A percentile compares a stretch with the other conserved stretches of the same genome.
phyloP scores from a whole-genome alignment of 2,888 invertebrate genomes.

The Rhogogaster chlorosoma region DNA sequence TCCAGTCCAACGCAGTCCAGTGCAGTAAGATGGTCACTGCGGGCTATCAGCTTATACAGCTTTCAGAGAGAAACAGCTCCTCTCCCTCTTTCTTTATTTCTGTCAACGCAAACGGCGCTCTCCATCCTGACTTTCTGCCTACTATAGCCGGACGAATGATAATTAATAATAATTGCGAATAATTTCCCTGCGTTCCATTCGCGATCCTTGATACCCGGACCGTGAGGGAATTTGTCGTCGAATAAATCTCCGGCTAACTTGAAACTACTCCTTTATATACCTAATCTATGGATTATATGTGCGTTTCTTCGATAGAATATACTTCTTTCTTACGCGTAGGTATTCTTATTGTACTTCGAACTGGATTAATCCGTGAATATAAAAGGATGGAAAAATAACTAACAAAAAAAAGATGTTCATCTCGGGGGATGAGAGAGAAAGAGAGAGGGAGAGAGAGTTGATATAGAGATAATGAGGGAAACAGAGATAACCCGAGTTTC shows the following conservation, averaged over 20 bases:
- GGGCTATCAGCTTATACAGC: neutral
- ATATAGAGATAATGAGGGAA: neutral
- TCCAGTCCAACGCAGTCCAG: neutral
- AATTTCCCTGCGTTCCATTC: slow-evolving; percentile 5
- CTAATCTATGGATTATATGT: neutral
- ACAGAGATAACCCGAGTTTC: neutral
- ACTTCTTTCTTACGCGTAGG: neutral
- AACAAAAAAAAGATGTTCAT: neutral
- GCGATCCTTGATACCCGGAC: neutral
- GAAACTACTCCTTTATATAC: neutral
- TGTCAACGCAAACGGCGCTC: neutral
- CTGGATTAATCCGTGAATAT: neutral
- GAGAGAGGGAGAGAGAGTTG: neutral
- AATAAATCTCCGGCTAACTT: neutral
- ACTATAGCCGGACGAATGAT: neutral
- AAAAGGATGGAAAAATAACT: neutral
- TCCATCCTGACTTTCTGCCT: neutral
- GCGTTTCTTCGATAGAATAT: neutral
- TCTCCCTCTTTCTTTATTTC: slow-evolving; percentile 21
- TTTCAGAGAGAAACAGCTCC: neutral
- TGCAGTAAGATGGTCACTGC: neutral
- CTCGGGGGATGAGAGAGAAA: neutral
- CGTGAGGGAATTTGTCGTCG: neutral
- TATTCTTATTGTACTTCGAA: neutral
- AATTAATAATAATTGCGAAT: slow-evolving; percentile 38